phyloP scores from a whole-genome alignment of 2,888 invertebrate genomes.

The Tachina fera region DNA sequence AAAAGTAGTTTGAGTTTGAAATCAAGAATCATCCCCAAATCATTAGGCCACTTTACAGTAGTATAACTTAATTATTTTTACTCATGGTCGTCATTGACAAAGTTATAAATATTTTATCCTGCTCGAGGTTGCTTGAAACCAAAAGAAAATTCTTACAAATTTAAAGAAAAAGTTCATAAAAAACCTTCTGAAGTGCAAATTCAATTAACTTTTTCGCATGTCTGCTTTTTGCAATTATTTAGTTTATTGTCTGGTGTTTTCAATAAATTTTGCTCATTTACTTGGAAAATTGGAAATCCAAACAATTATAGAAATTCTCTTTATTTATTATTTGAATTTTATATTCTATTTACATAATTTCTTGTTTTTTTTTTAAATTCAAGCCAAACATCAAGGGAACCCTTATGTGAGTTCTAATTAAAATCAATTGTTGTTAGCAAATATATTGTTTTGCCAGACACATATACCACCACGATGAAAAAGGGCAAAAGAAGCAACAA shows the following conservation, averaged over 20 bases:
- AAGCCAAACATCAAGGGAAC: slow-evolving; percentile 65
- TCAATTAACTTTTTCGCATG: not conserved
- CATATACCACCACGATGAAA: slow-evolving; percentile 14
- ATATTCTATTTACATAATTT: slow-evolving; percentile 48
- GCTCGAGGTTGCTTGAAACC: no score
- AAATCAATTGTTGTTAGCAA: slow-evolving; percentile 71
- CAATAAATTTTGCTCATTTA: slow-evolving; percentile 56
- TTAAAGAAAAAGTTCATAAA: no score
- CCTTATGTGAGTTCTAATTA: slow-evolving; percentile 70
- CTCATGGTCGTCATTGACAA: no score
- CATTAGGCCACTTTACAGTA: no score
- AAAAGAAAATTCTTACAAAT: no score
- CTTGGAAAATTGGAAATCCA: slow-evolving; percentile 17
- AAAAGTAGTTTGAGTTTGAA: no score
- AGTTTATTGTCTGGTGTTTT: slow-evolving; percentile 25
- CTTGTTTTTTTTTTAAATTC: not conserved
- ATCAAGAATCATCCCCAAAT: no score
- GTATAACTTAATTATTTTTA: no score
- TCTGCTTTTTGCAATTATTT: slow-evolving; percentile 29
- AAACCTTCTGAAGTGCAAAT: not conserved
- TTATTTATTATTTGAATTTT: not conserved
- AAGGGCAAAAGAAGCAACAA: slow-evolving; percentile 12
- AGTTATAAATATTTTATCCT: no score
- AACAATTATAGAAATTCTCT: slow-evolving; percentile 19
- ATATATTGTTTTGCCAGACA: slow-evolving; percentile 61